These are phyloP conservation scores for Nothoprocta perdicaria DNA, from an alignment of 2,113 vertebrate species.

Conservation along the genomic window DNA sequence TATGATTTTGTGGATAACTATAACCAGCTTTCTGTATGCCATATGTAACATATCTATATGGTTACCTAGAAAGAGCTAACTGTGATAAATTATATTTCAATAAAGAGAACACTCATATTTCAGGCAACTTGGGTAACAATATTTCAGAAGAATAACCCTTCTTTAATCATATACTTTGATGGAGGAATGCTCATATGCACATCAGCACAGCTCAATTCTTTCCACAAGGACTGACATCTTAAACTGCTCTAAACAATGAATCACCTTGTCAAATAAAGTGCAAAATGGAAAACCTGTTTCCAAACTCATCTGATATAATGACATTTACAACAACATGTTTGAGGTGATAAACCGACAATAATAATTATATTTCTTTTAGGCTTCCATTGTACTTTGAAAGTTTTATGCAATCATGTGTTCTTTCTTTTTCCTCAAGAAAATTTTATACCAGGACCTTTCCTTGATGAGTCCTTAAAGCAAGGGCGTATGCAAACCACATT, in stretches of 20 bases:
- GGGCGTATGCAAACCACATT: slow-evolving; percentile 28
- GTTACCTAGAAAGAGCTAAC: slow-evolving; percentile 45
- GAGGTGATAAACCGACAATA: slow-evolving; percentile 78
- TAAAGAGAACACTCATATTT: slow-evolving; percentile 69
- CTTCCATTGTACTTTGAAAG: slow-evolving; percentile 72
- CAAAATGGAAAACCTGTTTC: slow-evolving; percentile 79
- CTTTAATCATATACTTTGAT: slow-evolving; percentile 77
- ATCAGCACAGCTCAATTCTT: slow-evolving; percentile 73
- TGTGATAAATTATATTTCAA: slow-evolving; percentile 67
- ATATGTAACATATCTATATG: not conserved
- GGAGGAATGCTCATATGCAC: slow-evolving; percentile 67
- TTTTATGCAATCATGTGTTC: slow-evolving; percentile 72
- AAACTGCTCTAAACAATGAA: slow-evolving; percentile 78
- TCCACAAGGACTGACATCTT: slow-evolving; percentile 75
- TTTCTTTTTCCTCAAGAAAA: slow-evolving; percentile 42
- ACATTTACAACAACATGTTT: slow-evolving; percentile 79
- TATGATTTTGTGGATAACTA: slow-evolving; percentile 12
- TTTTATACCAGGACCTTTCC: slow-evolving; percentile 64
- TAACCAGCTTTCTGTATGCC: not conserved
- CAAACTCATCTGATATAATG: slow-evolving; percentile 79
- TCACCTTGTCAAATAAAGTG: slow-evolving; percentile 82
- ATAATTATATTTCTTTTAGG: slow-evolving; percentile 80
- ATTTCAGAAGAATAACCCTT: slow-evolving; percentile 74
- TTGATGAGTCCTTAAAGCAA: slow-evolving; percentile 69
- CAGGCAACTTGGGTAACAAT: slow-evolving; percentile 67